phyloP scores from a whole-genome alignment of 1,140 invertebrate genomes.

The Lepidurus apus region DNA sequence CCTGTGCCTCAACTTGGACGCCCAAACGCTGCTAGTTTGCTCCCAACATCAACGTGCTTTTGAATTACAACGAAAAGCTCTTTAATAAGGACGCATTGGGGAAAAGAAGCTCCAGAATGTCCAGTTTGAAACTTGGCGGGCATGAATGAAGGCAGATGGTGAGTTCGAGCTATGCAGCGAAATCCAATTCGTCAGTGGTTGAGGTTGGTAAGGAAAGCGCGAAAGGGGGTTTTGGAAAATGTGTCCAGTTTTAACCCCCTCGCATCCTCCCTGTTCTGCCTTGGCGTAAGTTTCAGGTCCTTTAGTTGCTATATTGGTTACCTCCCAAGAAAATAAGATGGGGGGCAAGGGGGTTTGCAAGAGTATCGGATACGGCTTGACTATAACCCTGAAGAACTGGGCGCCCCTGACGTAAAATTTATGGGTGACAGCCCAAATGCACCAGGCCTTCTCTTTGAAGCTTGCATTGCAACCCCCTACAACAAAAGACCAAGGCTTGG shows the following conservation, averaged over 20 bases:
- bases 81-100: too few relatives aligned
- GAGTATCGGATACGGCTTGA: slow-evolving; percentile 2
- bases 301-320: neutral
- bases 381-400: neutral
- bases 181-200: too few relatives aligned
- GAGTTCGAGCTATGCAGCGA: too few relatives aligned
- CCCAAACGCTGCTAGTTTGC: too few relatives aligned
- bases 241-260: neutral
- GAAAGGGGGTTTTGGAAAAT: neutral
- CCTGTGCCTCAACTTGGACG: too few relatives aligned
- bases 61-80: too few relatives aligned
- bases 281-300: neutral
- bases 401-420: neutral
- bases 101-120: too few relatives aligned
- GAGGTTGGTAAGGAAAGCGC: neutral
- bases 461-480: neutral
- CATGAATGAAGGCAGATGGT: too few relatives aligned
- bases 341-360: neutral
- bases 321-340: neutral
- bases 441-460: slow-evolving; percentile 4
- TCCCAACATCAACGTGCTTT: too few relatives aligned
- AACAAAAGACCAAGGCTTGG: neutral
- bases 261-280: neutral
- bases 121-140: too few relatives aligned
- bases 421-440: slow-evolving; percentile 7